These are phyloP conservation scores for Lithophane socia DNA, from an alignment of 2,888 invertebrate genomes.

Conservation along the genomic window DNA sequence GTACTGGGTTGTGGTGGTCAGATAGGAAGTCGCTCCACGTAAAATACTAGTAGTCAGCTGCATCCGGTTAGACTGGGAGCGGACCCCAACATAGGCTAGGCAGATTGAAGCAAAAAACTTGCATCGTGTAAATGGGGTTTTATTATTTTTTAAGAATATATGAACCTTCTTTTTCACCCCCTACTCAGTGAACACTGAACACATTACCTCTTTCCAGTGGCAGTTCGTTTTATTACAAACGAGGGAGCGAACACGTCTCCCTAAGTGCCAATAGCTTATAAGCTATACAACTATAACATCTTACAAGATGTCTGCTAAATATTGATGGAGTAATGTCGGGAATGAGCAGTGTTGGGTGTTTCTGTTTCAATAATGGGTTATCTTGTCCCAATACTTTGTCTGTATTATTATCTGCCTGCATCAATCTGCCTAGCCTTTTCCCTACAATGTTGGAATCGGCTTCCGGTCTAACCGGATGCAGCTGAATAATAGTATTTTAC, in stretches of 20 bases:
- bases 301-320: constrained; percentile 57
- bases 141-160: neutral
- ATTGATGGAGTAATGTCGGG: constrained; percentile 49
- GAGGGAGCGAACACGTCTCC: constrained; percentile 62
- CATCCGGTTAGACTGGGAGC: no score
- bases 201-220: constrained; percentile 49
- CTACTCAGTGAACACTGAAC: constrained; percentile 1
- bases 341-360: neutral
- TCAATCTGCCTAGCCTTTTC: no score
- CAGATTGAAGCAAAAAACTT: no score
- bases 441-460: no score
- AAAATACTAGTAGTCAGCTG: no score
- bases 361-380: neutral
- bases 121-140: no score
- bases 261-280: constrained; percentile 68
- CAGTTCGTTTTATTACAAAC: constrained; percentile 64
- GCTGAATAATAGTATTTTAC: no score
- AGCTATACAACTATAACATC: constrained; percentile 57
- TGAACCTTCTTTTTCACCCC: constrained; percentile 31
- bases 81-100: no score
- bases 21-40: no score
- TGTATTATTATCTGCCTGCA: neutral
- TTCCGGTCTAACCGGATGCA: no score
- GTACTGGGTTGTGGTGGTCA: no score
- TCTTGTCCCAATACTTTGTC: neutral